These are phyloP conservation scores for Trachelus stipa DNA, from an alignment of 2,888 invertebrate genomes.

Conservation along the genomic window DNA sequence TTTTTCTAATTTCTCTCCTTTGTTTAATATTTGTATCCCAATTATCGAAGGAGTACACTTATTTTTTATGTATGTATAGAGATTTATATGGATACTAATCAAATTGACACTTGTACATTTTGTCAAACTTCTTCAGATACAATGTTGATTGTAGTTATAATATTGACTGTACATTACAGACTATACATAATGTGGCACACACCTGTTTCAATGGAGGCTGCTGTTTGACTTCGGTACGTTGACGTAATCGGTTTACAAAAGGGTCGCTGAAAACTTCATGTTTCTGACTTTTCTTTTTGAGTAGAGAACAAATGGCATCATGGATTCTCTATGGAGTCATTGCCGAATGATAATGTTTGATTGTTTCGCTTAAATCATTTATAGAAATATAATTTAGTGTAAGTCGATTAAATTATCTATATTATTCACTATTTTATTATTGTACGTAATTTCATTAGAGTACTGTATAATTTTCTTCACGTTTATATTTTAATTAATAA, in stretches of 20 bases:
- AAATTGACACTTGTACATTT: background rate
- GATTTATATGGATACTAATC: background rate
- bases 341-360: background rate
- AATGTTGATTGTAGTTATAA: background rate
- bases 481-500: too few species aligned
- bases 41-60: background rate
- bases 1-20: background rate
- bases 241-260: background rate
- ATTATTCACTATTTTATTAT: background rate
- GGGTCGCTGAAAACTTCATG: background rate
- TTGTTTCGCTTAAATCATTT: background rate
- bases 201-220: conserved; percentile 4
- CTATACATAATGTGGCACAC: background rate
- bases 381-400: background rate
- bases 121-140: background rate
- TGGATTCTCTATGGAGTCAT: background rate
- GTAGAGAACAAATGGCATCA: background rate
- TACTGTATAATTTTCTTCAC: background rate
- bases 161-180: background rate
- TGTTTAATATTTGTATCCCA: background rate
- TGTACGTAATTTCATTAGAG: background rate
- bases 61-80: background rate
- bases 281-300: background rate
- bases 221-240: background rate
- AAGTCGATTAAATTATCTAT: background rate